Percentiles rank a stretch among this genome's conserved stretches.
Evolutionary conservation across 2,888 invertebrate species (phyloP).

Genomic region (Campoplex nolae): DNA sequence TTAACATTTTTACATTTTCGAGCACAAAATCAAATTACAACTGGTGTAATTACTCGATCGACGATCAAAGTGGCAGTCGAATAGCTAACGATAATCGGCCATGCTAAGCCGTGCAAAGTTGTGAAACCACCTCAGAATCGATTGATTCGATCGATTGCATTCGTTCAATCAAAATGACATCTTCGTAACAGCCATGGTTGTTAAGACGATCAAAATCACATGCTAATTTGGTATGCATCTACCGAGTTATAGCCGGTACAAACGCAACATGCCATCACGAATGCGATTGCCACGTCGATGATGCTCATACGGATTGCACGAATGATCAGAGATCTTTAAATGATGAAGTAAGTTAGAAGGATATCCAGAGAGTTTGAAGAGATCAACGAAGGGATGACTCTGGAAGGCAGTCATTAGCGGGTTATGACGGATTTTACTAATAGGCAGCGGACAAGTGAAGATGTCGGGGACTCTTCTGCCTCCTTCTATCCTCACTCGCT

Average conservation of each 20-base stretch:
- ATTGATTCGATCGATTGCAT: not conserved
- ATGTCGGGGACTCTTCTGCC: constrained; percentile 74
- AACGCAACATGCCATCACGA: constrained; percentile 21
- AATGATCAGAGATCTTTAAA: constrained; percentile 22
- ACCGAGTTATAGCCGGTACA: not conserved
- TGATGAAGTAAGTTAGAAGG: constrained; percentile 19
- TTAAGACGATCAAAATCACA: not conserved
- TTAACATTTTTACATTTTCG: not conserved
- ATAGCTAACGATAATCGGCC: too few relatives aligned
- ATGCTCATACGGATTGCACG: constrained; percentile 7
- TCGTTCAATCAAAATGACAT: not conserved
- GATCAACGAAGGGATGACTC: constrained; percentile 46
- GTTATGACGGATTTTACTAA: constrained; percentile 81
- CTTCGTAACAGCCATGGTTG: not conserved
- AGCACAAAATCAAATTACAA: not conserved
- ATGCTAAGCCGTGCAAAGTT: not conserved
- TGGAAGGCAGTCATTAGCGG: constrained; percentile 79
- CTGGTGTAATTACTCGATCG: too few relatives aligned
- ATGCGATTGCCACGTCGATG: constrained; percentile 21
- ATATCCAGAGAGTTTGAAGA: not conserved
- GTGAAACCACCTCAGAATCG: not conserved
- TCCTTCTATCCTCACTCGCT: constrained; percentile 57
- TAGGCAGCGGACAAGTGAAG: constrained; percentile 81
- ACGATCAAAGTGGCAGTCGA: too few relatives aligned
- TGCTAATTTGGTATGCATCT: not conserved